Conservation (phyloP, 2,113 vertebrate species). For the Odocoileus virginianus region DNA sequence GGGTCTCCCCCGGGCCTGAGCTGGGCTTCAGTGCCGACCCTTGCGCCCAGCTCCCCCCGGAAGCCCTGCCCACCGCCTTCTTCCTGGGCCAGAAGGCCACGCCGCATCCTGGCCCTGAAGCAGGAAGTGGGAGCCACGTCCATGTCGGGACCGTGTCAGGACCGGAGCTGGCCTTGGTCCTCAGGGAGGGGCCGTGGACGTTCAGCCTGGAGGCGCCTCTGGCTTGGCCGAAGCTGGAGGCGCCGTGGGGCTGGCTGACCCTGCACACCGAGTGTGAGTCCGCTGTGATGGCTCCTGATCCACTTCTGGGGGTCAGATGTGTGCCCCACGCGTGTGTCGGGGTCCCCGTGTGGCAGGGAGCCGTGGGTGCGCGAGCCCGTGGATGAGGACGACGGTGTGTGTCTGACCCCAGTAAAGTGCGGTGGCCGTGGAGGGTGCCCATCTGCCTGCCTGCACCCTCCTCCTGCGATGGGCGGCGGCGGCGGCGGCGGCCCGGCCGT, state of each 20-base stretch:
- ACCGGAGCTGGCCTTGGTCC: background rate
- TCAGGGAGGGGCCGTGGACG: background rate
- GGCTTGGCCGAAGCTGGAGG: background rate
- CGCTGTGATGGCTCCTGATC: background rate
- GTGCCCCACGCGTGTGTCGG: background rate
- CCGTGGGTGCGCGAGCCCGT: rapidly evolving
- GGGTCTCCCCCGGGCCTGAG: background rate
- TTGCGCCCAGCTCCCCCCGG: rapidly evolving
- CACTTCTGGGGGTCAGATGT: background rate
- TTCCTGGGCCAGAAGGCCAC: background rate
- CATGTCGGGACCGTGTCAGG: background rate
- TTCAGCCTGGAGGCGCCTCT: background rate
- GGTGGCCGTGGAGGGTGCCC: rapidly evolving
- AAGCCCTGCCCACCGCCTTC: background rate
- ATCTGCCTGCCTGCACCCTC: background rate
- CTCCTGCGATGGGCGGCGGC: rapidly evolving
- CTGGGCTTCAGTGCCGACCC: background rate
- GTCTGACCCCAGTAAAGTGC: background rate
- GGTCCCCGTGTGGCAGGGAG: background rate
- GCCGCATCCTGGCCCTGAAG: background rate
- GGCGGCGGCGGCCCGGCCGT: rapidly evolving
- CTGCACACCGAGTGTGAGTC: background rate
- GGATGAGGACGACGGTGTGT: background rate
- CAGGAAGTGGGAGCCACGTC: background rate
- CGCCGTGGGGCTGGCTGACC: rapidly evolving